Evolutionary conservation across 2,797 vertebrate genomes (phyloP), one percentile per base, ranked within the genome.

Genomic region (Poliocrania exsul): DNA sequence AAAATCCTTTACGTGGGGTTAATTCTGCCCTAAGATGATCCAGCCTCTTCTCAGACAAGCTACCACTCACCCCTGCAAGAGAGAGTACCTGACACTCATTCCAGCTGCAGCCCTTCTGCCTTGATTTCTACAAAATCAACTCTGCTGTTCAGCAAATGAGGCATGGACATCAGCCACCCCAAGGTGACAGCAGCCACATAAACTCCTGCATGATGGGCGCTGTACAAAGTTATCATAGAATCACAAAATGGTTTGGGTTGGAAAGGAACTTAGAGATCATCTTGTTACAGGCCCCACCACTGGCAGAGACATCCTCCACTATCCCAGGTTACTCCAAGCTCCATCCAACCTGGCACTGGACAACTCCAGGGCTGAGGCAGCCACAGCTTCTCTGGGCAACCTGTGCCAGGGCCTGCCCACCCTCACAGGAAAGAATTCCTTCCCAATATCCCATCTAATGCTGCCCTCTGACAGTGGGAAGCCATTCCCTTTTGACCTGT

Each of bases 311-410:
- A 57, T 8, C 11, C 14, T 53, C 38, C 12, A 19, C 29, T 24
- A 0, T 3, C 5, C 17, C 51, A 53, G 46, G 25, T 0, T 46
- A 3, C 29, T 64, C n/a, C 65, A 57, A 64, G 25, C 2, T 3
- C 26, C 0, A 0, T 20, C 58, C 25, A 84, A 0, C 15, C 16
- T 47, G 25, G 10, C 7, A 18, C 46, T 1, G 29, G 1, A 15
- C 25, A 53, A 33, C 20, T 16, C 7, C 21, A 47, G 38, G 46
- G 25, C 35, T 9, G 51, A 7, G 5, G 4, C 65, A 78, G 21
- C 33, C 51, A 40, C 44, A 71, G 51, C 17, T 11, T 5, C 10
- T 47, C 11, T 26, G 85, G 9, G 11, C 11, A 73, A 0, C 19
- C 16, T 53, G 16, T 58, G n/a, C 38, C 19, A 24, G 33, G 5